Base-by-base conservation (phyloP, 2,113 vertebrate species). In the Datnioides undecimradiatus region DNA sequence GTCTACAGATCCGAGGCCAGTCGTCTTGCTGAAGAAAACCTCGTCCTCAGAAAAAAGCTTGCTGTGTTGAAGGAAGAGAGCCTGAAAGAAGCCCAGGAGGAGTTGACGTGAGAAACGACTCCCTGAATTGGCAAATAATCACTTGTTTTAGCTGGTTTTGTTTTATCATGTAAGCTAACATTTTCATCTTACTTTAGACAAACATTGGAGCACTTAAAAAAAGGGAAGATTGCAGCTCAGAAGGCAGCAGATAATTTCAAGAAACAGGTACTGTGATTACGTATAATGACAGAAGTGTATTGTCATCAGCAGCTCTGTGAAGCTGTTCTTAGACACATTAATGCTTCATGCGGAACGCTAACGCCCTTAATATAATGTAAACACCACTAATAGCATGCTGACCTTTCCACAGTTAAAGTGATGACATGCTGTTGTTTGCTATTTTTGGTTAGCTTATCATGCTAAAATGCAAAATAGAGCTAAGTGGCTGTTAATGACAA, bases 11-110 rank as follows among this genome's bases (percentile, higher is more conserved):
- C 90, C 13, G 95, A 98, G 87, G 95, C 96, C 8, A 88, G 94
- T 84, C 96, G 92, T 69, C 95, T 98, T 25, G 90, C 95, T 19
- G 96, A 96, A 38, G 96, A 97, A 85, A 98, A 98, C 19, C 9
- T 91, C 3, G 0, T 94, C 38, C 94, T 98, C 65, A 95, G 89
- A 63, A 91, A 85, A 0, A 96, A 95, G 79, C 96, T 98, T 19
- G 88, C 92, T 27, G 80, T 88, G 0, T 70, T 97, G 60, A 96
- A 94, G 7, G 96, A 97, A 79, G 95, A 97, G 38, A 96, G 96
- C 83, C 81, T 97, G 0, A 94, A 88, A 27, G 95, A 93, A 23
- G 94, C 91, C 80, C 94, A 90, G 66, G 95, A 96, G 23, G 96
- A 97, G 83, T 82, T 98, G 84, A 73, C 93, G 97, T 98, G 92